phyloP scores from a whole-genome alignment of 2,888 invertebrate genomes.

The Euplexia lucipara region DNA sequence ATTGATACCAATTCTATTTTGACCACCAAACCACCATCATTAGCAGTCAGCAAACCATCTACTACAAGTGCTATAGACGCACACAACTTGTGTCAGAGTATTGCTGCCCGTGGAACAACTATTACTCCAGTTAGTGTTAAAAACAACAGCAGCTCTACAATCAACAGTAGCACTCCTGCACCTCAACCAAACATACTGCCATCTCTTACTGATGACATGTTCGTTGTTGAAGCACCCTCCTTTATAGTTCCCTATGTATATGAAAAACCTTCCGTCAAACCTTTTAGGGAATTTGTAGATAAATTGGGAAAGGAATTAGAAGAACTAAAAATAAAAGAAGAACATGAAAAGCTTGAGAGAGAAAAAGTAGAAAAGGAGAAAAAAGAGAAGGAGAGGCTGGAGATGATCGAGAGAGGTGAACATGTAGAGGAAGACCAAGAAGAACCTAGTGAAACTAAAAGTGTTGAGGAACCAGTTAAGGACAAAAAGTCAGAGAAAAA shows the following conservation, averaged over 20 bases:
- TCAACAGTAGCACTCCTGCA: constrained; percentile 63
- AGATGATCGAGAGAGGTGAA: constrained; percentile 80
- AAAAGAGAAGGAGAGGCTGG: constrained; percentile 64
- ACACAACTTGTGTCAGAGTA: constrained; percentile 86
- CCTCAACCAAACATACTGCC: constrained; percentile 92
- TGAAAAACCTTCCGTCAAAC: constrained; percentile 96
- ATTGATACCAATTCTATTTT: constrained; percentile 95
- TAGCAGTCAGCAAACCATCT: constrained; percentile 71
- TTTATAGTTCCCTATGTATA: constrained; percentile 98
- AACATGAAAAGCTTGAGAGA: constrained; percentile 63
- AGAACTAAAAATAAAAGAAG: constrained; percentile 77
- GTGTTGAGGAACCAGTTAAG: constrained; percentile 70
- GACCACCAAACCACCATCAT: constrained; percentile 78
- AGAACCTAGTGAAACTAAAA: constrained; percentile 73
- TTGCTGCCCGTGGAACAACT: constrained; percentile 90
- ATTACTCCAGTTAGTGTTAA: constrained; percentile 87
- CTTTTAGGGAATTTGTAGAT: constrained; percentile 94
- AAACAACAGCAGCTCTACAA: constrained; percentile 63
- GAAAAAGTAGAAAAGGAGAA: constrained; percentile 82
- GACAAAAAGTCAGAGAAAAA: constrained; percentile 82
- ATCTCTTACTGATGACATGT: constrained; percentile 97
- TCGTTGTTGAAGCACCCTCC: constrained; percentile 97
- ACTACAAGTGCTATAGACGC: constrained; percentile 78
- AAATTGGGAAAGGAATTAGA: constrained; percentile 91
- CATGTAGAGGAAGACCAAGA: constrained; percentile 75